Evolutionary conservation across 2,113 vertebrate species (phyloP).

Genomic region (Colossoma macropomum): DNA sequence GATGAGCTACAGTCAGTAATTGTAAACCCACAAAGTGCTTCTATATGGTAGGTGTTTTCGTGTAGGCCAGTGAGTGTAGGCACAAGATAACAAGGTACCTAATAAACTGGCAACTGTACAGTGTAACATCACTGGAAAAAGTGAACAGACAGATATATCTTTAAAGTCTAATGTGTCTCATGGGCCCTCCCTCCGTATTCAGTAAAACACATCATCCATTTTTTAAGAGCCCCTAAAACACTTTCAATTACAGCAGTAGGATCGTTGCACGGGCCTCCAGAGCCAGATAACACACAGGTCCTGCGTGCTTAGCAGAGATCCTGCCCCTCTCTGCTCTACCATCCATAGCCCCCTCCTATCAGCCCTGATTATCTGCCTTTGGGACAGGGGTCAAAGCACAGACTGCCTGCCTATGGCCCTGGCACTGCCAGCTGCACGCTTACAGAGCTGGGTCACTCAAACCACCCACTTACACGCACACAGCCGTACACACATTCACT

Average conservation of each 20-base stretch:
- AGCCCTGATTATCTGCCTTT: no score
- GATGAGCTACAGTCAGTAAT: background rate
- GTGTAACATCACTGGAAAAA: no score
- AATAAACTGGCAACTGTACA: background rate
- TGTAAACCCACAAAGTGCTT: background rate
- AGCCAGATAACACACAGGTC: background rate
- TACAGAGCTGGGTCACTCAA: no score
- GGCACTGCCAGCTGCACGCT: no score
- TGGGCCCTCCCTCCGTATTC: background rate
- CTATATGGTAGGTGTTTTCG: background rate
- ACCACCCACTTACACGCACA: no score
- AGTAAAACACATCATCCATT: conserved; percentile 50
- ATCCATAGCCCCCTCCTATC: no score
- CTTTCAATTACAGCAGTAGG: conserved; percentile 57
- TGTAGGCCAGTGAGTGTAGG: background rate
- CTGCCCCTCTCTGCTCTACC: no score
- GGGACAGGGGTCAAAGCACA: no score
- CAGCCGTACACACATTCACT: no score
- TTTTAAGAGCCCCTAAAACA: conserved; percentile 53
- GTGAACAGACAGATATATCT: conserved; percentile 20
- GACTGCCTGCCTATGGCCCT: no score
- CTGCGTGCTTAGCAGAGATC: no score
- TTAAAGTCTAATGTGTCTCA: background rate
- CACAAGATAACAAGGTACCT: background rate
- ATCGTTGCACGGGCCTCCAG: conserved; percentile 10